A percentile compares a stretch with the other conserved stretches of the same genome.
These are phyloP conservation scores for Macrosoma leucophasiata DNA, from an alignment of 2,888 invertebrate genomes.

Conservation along the genomic window DNA sequence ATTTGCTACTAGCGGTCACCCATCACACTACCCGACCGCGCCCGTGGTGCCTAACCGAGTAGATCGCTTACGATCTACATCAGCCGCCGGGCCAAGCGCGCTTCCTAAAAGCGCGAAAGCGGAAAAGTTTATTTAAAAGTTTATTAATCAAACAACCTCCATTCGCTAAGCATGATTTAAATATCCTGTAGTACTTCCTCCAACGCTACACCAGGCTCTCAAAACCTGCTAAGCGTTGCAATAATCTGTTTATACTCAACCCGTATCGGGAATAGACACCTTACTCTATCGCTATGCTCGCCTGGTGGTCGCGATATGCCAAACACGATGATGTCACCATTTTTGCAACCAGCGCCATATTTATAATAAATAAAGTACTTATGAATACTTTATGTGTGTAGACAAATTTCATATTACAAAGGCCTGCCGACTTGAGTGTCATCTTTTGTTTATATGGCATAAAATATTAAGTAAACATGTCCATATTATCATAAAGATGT, in stretches of 20 bases:
- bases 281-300: constrained; percentile 46
- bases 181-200: no score
- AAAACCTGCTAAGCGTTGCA: constrained; percentile 38
- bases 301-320: constrained; percentile 55
- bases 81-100: no score
- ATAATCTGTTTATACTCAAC: constrained; percentile 45
- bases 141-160: no score
- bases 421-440: constrained; percentile 10
- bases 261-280: constrained; percentile 45
- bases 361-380: constrained; percentile 1
- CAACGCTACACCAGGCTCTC: constrained; percentile 40
- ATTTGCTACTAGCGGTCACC: no score
- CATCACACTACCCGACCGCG: no score
- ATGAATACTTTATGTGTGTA: constrained; percentile 3
- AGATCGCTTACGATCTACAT: no score
- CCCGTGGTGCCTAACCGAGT: no score
- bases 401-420: constrained; percentile 14
- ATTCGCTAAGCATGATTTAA: no score
- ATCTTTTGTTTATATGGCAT: constrained; percentile 18
- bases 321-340: constrained; percentile 53
- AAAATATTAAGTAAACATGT: no score
- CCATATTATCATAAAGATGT: no score
- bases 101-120: no score
- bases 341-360: constrained; percentile 29
- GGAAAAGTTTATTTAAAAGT: no score